Conservation (phyloP, 2,797 vertebrate genomes). For the Alosa sapidissima region DNA sequence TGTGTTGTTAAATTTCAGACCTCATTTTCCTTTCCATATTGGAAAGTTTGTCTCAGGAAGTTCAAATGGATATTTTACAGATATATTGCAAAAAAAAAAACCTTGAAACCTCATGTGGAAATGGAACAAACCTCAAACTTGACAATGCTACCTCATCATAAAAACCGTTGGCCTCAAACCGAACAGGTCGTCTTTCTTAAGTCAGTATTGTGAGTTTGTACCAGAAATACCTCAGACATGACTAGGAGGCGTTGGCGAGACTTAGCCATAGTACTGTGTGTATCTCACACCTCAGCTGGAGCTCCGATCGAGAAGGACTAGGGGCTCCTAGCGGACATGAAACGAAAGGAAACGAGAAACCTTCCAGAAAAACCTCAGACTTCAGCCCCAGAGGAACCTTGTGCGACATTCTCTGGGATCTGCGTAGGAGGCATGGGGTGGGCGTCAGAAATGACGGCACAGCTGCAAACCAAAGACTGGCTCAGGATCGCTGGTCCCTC, state of each 20-base stretch:
- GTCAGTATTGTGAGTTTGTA: no score
- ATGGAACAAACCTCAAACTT: conserved; percentile 9
- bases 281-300: no score
- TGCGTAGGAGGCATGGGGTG: neutral
- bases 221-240: no score
- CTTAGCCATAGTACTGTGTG: no score
- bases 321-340: neutral
- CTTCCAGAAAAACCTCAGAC: neutral
- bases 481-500: neutral
- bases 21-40: conserved; percentile 67
- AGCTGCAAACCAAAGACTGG: conserved; percentile 59
- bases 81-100: neutral
- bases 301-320: neutral
- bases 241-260: no score
- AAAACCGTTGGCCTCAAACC: no score
- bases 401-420: neutral
- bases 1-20: conserved; percentile 58
- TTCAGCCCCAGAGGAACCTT: neutral
- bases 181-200: no score
- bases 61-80: conserved; percentile 48
- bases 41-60: conserved; percentile 66
- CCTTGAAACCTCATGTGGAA: conserved; percentile 19
- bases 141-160: conserved; percentile 12
- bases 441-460: conserved; percentile 40
- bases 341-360: no score